Percentiles rank a stretch among this genome's conserved stretches.
These are phyloP conservation scores for Coregonus clupeaformis DNA, from an alignment of 2,113 vertebrate species.

Conservation along the genomic window DNA sequence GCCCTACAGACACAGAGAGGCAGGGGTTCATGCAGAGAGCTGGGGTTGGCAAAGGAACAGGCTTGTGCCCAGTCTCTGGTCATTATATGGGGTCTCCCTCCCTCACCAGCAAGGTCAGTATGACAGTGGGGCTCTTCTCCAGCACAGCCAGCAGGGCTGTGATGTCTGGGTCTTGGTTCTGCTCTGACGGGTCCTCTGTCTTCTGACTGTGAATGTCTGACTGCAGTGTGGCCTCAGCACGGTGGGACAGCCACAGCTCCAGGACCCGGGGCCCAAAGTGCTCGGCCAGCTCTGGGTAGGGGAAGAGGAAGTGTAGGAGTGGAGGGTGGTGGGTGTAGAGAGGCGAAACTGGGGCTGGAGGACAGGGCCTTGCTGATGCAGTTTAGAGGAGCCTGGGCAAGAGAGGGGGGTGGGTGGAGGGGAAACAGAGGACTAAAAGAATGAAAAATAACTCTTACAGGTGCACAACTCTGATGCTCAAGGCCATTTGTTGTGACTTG, in stretches of 20 bases:
- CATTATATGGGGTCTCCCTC: too few species aligned
- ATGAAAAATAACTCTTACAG: background rate
- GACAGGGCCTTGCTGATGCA: constrained; percentile 75
- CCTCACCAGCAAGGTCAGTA: constrained; percentile 85
- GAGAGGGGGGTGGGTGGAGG: background rate
- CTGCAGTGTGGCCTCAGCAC: constrained; percentile 32
- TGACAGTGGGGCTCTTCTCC: constrained; percentile 74
- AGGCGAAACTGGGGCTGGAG: constrained; percentile 71
- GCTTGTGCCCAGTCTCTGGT: too few species aligned
- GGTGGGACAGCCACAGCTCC: constrained; percentile 82
- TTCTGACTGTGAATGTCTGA: background rate
- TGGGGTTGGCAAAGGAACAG: background rate
- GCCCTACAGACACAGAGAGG: constrained; percentile 65
- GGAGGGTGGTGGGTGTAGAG: constrained; percentile 83
- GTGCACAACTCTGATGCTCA: too few species aligned
- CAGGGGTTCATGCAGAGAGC: background rate
- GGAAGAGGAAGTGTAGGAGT: constrained; percentile 83
- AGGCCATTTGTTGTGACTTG: too few species aligned
- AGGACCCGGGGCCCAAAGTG: constrained; percentile 78
- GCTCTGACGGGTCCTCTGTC: constrained; percentile 8
- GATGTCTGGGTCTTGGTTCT: constrained; percentile 47
- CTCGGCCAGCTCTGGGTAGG: constrained; percentile 80
- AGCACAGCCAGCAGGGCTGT: constrained; percentile 74
- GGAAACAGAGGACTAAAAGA: background rate
- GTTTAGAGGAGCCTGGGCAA: constrained; percentile 71